Evolutionary conservation across 2,888 invertebrate genomes (phyloP).

Genomic region (Orthosia cruda): DNA sequence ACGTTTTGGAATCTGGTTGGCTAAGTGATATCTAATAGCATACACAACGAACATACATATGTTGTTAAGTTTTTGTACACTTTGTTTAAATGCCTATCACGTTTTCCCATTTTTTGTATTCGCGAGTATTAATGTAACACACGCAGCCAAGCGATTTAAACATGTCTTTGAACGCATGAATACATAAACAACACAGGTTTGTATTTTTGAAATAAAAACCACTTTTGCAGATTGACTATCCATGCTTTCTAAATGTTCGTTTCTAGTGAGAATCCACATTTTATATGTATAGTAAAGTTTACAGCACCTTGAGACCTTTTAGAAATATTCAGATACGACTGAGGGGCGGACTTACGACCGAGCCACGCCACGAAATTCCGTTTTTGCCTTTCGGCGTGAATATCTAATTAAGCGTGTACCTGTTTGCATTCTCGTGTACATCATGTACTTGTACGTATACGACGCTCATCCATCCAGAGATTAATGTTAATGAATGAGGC

Average conservation of each 20-base stretch:
- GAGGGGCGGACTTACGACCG: conserved; percentile 47
- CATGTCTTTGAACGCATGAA: conserved; percentile 20
- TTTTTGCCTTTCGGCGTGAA: conserved; percentile 64
- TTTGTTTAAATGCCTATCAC: background rate
- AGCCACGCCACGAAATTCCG: conserved; percentile 54
- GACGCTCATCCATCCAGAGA: conserved; percentile 29
- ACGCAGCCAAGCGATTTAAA: conserved; percentile 6
- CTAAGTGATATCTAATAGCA: conserved; percentile 2
- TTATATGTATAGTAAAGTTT: conserved; percentile 46
- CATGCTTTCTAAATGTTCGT: conserved; percentile 12
- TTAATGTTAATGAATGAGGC: conserved; percentile 51
- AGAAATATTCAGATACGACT: conserved; percentile 52
- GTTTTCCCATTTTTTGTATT: background rate
- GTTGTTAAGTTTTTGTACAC: background rate
- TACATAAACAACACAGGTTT: conserved; percentile 8
- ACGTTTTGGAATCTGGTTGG: background rate
- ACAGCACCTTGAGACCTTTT: conserved; percentile 49
- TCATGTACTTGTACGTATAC: conserved; percentile 27
- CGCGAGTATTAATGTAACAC: conserved; percentile 11
- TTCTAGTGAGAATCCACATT: conserved; percentile 26
- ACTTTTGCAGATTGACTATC: conserved; percentile 42
- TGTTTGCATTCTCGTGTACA: conserved; percentile 31
- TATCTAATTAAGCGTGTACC: conserved; percentile 63
- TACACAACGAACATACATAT: background rate
- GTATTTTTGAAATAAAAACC: conserved; percentile 40